Evolutionary conservation across 2,888 invertebrate species (phyloP), one percentile per base, ranked within the genome.

Genomic region (Eutolmus rufibarbis): DNA sequence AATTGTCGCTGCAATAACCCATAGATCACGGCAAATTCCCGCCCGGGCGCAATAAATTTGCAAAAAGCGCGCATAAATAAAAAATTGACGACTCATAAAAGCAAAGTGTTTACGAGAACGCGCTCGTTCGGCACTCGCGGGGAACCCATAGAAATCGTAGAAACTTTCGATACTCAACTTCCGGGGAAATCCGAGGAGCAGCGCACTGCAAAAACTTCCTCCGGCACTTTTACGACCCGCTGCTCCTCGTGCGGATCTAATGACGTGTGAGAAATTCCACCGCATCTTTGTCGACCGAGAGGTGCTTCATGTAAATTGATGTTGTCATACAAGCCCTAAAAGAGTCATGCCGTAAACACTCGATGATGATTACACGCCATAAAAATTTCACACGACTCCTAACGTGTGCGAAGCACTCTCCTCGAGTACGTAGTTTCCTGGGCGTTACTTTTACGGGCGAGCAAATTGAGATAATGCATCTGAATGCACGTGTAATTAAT

Each of bases 61-160:
- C 86, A 79, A 86, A 87, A 86, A 78, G 81, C 81, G 81, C 46
- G 74, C 87, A 87, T 87, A 87, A 87, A 87, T 87, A 87, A 87
- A 87, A 86, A 87, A 87, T 87, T 87, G 87, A 88, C 86, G 88
- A 87, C 87, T 87, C 87, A 87, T 87, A 87, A 87, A 87, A 86
- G 66, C 76, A 86, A 88, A 88, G 86, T 86, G 79, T 86, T 86
- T 88, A 86, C 88, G 86, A 86, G 86, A 86, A 86, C 86, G 82
- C 82, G 74, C 84, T 78, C 77, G 84, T 84, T 84, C 84, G 16
- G 23, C n/a, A 28, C 66, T 28, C 40, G 34, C 51, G 31, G 37
- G 84, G 66, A 66, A 74, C 19, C 57, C 84, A 40, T 40, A 74
- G 66, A 66, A 84, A 84, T 66, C 66, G 40, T 43, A 74, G 84